Base-by-base conservation (phyloP, 1,140 invertebrate genomes). In the Rhyzopertha dominica region DNA sequence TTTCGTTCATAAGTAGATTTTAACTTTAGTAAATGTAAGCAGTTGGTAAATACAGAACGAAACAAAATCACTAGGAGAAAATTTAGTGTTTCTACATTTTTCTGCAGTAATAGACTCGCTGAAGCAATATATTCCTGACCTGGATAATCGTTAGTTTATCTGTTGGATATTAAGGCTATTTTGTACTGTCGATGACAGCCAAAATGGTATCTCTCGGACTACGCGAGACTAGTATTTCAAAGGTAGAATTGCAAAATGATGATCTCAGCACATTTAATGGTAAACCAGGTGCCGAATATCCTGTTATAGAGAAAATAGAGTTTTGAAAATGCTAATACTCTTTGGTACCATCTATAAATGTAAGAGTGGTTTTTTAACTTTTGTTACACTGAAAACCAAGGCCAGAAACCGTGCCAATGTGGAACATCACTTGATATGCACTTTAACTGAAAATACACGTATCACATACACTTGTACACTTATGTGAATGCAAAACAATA, bases 371-470 rank as follows among this genome's bases (percentile, higher is more conserved):
- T 54, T 57, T 35, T 51, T 48, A 35, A 57, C 46, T 53, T 22
- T 57, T 14, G 49, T 52, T 32, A 45, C 56, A 51, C 35, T 54
- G 46, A 57, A 59, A 59, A 49, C 45, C 49, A 56, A 59, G 25
- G 29, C 47, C 44, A 51, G 53, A 47, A 58, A 58, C 32, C 43
- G 39, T 47, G 35, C 53, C 20, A 57, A 57, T 49, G 47, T 47
- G 10, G 47, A 47, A 30, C 23, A 47, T 20, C 47, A 57, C 38
- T 34, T 52, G 42, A 49, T 47, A 49, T 49, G 43, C 34, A 38
- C 51, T 22, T 48, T 57, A 24, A 46, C 37, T 50, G 31, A 56
- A 38, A 55, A 25, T 19, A 20, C 51, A 47, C 49, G 40, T 53
- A 55, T 52, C 34, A 44, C 52, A n/a, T n/a, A n/a, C n/a, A n/a